Evolutionary conservation across 2,797 vertebrate genomes (phyloP), one percentile per base, ranked within the genome.

Genomic region (Rallus crepitans): DNA sequence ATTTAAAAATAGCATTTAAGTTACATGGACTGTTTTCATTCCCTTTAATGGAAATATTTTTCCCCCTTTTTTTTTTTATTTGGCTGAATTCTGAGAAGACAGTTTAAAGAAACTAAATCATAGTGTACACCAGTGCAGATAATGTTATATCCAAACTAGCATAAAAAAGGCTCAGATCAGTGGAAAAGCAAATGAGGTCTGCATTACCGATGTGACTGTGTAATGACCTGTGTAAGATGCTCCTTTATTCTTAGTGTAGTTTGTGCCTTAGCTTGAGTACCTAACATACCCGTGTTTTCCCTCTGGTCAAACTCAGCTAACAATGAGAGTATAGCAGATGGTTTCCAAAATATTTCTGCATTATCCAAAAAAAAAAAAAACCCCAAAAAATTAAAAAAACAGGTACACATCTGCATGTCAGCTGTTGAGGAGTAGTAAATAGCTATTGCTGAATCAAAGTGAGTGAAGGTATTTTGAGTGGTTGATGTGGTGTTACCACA

Each of bases 191-290:
- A 76, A 39, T 64, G 55, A 93, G 76, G 33, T 93, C 71, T 91
- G 61, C 39, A 3, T 71, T 75, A 79, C 53, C 48, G 18, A 7
- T 69, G 60, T 30, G 30, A 76, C 42, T 59, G 21, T 71, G 35
- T 73, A 59, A 57, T 37, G 75, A 60, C 33, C 56, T 79, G 12
- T 60, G 7, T 47, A 40, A 40, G 14, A 7, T 31, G 45, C 33
- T 82, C 42, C 30, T 87, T 61, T 57, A 12, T 94, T 90, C 66
- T 60, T 82, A 50, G 66, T 13, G 37, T 92, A 94, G 88, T 25
- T 89, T 59, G 78, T 96, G 93, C 95, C 93, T 96, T 97, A 94
- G 83, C 59, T 81, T 60, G 45, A 82, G 78, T 87, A 73, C 39
- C 12, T 40, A 69, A 86, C 89, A 63, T 30, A 31, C 28, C 59